Base-by-base conservation (phyloP, 30 jellyfish, hydroid and myxozoan species). In the Cassiopea xamachana region DNA sequence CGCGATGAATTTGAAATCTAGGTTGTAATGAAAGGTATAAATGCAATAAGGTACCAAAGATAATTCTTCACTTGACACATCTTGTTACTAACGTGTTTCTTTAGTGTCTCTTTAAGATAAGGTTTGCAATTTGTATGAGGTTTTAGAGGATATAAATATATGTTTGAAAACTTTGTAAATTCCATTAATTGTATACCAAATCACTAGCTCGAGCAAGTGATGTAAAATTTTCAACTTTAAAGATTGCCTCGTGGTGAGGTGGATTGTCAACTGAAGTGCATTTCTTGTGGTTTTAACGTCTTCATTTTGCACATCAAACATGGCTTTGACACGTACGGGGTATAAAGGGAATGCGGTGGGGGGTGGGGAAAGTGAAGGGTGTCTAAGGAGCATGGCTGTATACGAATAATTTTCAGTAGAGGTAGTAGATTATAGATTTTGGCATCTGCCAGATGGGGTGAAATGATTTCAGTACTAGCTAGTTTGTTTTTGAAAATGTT, bases 161-260 rank as follows among this genome's bases (percentile, higher is more conserved):
- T 82, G 82, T 58, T 82, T 82, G 81, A 67, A 70, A 61, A 82
- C 73, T 82, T 82, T 82, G 90, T 82, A 82, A 82, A 62, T 67
- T 82, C 90, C 13, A 61, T 69, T 82, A 43, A 62, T 62, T 82
- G 82, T 67, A 67, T 67, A 60, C 82, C 46, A n/a, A 74, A 80
- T 80, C 89, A 64, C 82, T 62, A 7, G 49, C 19, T 62, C 79
- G 9, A 7, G 16, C 18, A 82, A 67, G 90, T 82, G 90, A 82
- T 82, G 90, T 82, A 82, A 82, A 80, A 62, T 82, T 17, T 82
- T 69, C 82, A 62, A 73, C 81, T 46, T 16, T 48, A 62, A 69
- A 48, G 82, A 58, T 46, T 67, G 72, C 82, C 90, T 82, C 90
- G 70, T 67, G 80, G 45, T 59, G 80, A 67, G 80, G 80, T 82